These are phyloP conservation scores for Acleris literana DNA, from an alignment of 2,888 invertebrate genomes.

Conservation along the genomic window DNA sequence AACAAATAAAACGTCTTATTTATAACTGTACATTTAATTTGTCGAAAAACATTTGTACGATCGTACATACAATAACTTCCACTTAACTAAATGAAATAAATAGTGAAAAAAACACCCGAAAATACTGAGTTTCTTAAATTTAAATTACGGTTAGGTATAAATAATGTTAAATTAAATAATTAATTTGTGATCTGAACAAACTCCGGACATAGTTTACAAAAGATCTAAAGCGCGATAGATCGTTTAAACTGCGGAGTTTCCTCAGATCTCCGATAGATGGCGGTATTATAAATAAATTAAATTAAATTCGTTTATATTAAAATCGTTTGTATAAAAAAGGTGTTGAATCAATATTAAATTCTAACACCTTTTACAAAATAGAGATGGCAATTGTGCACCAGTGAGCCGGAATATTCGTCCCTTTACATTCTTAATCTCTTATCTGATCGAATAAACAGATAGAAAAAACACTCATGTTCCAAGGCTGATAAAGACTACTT, in stretches of 20 bases:
- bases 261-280: conserved; percentile 45
- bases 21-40: conserved; percentile 36
- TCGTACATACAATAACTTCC: conserved; percentile 34
- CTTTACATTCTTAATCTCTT: too few species aligned
- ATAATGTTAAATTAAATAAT: conserved; percentile 33
- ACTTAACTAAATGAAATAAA: conserved; percentile 32
- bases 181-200: conserved; percentile 41
- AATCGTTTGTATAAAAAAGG: conserved; percentile 27
- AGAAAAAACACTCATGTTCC: too few species aligned
- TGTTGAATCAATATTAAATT: conserved; percentile 30
- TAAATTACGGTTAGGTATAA: conserved; percentile 42
- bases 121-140: conserved; percentile 31
- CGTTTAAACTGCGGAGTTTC: conserved; percentile 42
- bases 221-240: conserved; percentile 41
- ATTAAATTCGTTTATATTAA: conserved; percentile 35
- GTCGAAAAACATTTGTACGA: conserved; percentile 35
- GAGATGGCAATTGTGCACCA: conserved; percentile 15
- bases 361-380: conserved; percentile 21
- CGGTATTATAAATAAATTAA: conserved; percentile 37
- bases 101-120: conserved; percentile 28
- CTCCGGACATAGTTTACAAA: conserved; percentile 41
- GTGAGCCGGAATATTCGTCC: conserved; percentile 12
- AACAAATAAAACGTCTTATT: conserved; percentile 2
- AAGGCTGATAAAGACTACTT: too few species aligned
- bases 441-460: too few species aligned